Base-by-base conservation (phyloP, 2,113 vertebrate genomes). In the Myotis brandtii region DNA sequence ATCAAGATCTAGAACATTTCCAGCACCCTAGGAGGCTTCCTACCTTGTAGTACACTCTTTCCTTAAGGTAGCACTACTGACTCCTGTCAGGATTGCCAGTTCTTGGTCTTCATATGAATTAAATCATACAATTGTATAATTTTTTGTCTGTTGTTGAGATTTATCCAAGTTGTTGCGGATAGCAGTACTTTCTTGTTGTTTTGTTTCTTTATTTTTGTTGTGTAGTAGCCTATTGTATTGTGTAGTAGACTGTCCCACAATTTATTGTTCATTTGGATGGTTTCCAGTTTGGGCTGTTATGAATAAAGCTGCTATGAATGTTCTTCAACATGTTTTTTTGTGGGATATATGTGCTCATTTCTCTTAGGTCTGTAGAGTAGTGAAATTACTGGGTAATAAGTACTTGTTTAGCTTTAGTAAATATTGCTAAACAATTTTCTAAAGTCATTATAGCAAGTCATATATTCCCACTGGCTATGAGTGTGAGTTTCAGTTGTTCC, bases 341-440 rank as follows among this genome's bases (percentile, higher is more conserved):
- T 37, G 64, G 17, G 4, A 48, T 17, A 59, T 81, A 20, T 59
- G 34, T 46, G 52, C 34, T 91, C 59, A 59, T 62, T 95, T 96
- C 43, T 93, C 72, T 73, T 62, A 62, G n/a, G 52, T 83, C 59
- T 69, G 4, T 50, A 75, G 84, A 34, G 43, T 85, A 92, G 62
- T 95, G n/a, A 92, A 96, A 91, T 56, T 95, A 40, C 46, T 86
- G 37, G 62, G 43, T 59, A 73, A 66, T 54, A 89, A 64, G 66
- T 80, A 43, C 66, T 88, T 75, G 21, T 75, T 93, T 85, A 59
- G 46, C 62, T 86, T 92, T 92, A 62, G 21, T 92, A 88, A 62
- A 6, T 62, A 40, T 67, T 73, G 66, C 84, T 37, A 21, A 66
- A 67, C 72, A 85, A 2, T 80, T 95, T 94, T 77, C 50, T 62